Base-by-base conservation (phyloP, 1,140 invertebrate species). In the Hesperophylax magnus region DNA sequence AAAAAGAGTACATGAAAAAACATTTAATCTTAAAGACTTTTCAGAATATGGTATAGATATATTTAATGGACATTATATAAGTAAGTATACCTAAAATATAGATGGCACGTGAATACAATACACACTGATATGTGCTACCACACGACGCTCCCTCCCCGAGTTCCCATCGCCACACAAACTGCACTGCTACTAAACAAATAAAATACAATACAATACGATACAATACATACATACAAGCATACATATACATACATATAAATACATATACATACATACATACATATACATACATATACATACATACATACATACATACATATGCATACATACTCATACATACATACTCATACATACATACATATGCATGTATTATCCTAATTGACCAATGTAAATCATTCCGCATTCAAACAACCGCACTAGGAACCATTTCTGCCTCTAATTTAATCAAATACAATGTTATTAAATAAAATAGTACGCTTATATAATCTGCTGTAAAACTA, bases 21-120 rank as follows among this genome's bases (percentile, higher is more conserved):
- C 88, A 88, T 89, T 90, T 88, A 88, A 88, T 88, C 88, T 89
- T 89, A 90, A 88, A 89, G 88, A 89, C 88, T 89, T 89, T 89
- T 90, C 88, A 89, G 88, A 89, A 90, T 88, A 89, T 88, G 89
- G 88, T 90, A 90, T 89, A 90, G 89, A 90, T 90, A 90, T 88
- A 84, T 90, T 88, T 81, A 90, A 90, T 89, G 89, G 89, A 90
- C 88, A 90, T 89, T 89, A 90, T 82, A 82, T 84, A 82, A 77
- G 79, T 82, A 82, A 79, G 83, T 82, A 82, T 84, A 90, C 88
- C 89, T 90, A 90, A 90, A 89, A 88, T 90, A 80, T 81, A 90
- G 88, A 90, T 90, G 89, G 89, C 89, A 90, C 89, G 88, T 90
- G 86, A 88, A 87, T 88, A 86, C 87, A 87, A 89, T 89, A 87